Evolutionary conservation across 2,797 vertebrate species (phyloP), one percentile per base, ranked within the genome.

Genomic region (Eulemur mongoz): DNA sequence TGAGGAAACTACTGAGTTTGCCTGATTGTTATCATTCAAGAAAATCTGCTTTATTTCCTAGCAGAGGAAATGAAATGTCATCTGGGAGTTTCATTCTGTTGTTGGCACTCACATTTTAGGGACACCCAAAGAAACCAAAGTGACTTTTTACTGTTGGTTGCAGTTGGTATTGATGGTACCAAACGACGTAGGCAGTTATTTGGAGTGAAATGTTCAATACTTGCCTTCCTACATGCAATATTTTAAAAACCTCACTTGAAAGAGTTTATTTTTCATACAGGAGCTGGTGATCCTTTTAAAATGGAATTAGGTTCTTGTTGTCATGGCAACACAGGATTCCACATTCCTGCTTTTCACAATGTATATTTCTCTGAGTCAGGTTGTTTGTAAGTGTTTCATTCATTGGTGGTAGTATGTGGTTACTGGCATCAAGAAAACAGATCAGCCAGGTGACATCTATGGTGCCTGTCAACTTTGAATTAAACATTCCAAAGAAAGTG

Each of bases 251-350:
- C 65, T 97, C 96, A 35, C 80, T 96, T 97, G 79, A 76, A 92
- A 96, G 95, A 95, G 50, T 92, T 97, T 82, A 38, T 85, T 96
- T 98, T 97, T 95, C 83, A 96, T 93, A 1, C 10, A 82, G 84
- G 48, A 97, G 57, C 35, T 78, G 25, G 27, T 50, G 97, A 97
- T 93, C 79, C 82, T 84, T 97, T 98, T 93, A 93, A 98, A 98
- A 97, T 89, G 43, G 81, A 98, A 97, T 98, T 97, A 94, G 67
- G 79, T 97, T 94, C 92, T 88, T 90, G 92, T 97, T 97, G 97
- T 93, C 98, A 97, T 96, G 90, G 76, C 81, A 98, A 98, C 96
- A 89, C 72, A 93, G 79, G 91, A 96, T 97, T 91, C 91, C 4
- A 18, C 30, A 75, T 15, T 91, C 48, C 69, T 97, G 73, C 94